A percentile compares a stretch with the other conserved stretches of the same genome.
phyloP scores from a whole-genome alignment of 1,140 invertebrate species.

The Asobara japonica region DNA sequence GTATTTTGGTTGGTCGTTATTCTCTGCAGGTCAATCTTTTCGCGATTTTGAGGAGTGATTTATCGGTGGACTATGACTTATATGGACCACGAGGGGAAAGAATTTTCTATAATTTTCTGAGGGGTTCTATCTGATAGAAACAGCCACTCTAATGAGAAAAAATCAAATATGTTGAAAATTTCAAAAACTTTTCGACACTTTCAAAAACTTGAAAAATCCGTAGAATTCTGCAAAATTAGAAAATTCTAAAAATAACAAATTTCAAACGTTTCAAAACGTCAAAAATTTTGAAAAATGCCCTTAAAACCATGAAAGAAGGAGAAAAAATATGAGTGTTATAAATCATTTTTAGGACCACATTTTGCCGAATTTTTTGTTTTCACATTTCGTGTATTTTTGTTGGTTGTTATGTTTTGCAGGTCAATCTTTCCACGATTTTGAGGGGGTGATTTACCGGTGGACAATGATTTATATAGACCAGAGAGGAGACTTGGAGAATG shows the following conservation, averaged over 20 bases:
- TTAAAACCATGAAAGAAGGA: too few species aligned
- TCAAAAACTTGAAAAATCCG: too few species aligned
- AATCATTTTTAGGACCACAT: neutral
- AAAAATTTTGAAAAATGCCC: too few species aligned
- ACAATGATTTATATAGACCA: constrained; percentile 57
- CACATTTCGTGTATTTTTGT: too few species aligned
- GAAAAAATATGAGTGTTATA: neutral
- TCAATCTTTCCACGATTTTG: constrained; percentile 49
- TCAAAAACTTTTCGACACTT: too few species aligned
- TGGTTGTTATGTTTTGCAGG: neutral
- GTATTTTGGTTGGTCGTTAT: neutral
- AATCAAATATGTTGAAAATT: too few species aligned
- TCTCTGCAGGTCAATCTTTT: constrained; percentile 37
- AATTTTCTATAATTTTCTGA: too few species aligned
- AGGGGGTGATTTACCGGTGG: constrained; percentile 54
- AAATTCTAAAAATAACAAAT: too few species aligned
- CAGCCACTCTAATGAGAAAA: too few species aligned
- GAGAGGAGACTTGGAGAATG: constrained; percentile 37
- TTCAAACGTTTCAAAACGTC: too few species aligned
- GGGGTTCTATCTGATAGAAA: too few species aligned
- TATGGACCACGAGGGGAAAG: constrained; percentile 44
- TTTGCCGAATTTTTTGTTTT: neutral
- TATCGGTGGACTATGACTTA: constrained; percentile 59
- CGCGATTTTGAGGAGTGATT: constrained; percentile 54
- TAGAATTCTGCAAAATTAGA: too few species aligned